Base-by-base conservation (phyloP, 2,113 vertebrate species). In the Elephas maximus region DNA sequence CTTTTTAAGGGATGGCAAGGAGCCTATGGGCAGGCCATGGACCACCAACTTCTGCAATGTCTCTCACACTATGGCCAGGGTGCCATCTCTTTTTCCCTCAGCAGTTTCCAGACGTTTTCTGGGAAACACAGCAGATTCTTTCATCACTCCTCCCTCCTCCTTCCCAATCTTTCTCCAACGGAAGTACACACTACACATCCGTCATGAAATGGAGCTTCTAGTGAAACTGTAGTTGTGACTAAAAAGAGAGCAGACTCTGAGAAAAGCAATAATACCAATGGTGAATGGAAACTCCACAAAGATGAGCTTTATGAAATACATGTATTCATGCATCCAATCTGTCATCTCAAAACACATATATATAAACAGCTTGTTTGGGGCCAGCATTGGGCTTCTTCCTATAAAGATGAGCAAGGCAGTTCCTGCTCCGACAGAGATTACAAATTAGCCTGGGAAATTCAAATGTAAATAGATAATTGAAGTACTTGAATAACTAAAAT, bases 291-390 rank as follows among this genome's bases (percentile, higher is more conserved):
- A 51, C 37, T 78, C 8, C 65, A 78, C 4, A 24, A 37, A 92
- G 33, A 76, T 76, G 67, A 86, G 60, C 17, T 93, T 77, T 51
- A 12, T 87, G 28, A 44, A 93, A 90, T 89, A 77, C 26, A 44
- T 45, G 21, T 92, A 24, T 78, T 84, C 9, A 51, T 30, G 81
- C 24, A 76, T 37, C 9, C 44, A 89, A 51, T 69, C 14, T 41
- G 17, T 90, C 78, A 21, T 93, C 37, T 14, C 18, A 80, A 93
- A 88, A 48, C 26, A 48, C 33, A n/a, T 76, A 79, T 73, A n/a
- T 76, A 79, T 73, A n/a, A 57, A 73, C 51, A 79, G 33, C 28
- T 63, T 82, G 48, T 37, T 45, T 74, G 69, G 62, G 10, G 80
- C 5, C 21, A 26, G 26, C 24, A 33, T 14, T 89, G 67, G 24